phyloP scores from a whole-genome alignment of 2,888 invertebrate species.

The Phaonia tiefii region DNA sequence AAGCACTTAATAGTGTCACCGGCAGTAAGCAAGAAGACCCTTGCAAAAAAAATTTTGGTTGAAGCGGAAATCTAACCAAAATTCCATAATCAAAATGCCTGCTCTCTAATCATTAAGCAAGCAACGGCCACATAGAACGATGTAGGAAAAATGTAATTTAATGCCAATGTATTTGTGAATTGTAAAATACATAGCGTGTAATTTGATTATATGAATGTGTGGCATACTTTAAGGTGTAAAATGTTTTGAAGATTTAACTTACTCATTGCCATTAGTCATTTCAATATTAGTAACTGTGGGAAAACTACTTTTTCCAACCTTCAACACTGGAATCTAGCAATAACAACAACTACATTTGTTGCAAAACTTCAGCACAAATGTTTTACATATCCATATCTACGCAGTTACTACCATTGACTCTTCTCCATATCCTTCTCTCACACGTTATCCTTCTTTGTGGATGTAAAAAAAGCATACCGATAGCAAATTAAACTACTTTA shows the following conservation, averaged over 20 bases:
- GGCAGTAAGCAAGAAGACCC: too few relatives aligned
- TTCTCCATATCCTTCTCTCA: background rate
- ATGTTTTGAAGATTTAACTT: background rate
- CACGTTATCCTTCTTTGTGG: background rate
- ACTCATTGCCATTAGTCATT: background rate
- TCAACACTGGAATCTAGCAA: constrained; percentile 20
- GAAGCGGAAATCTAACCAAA: too few relatives aligned
- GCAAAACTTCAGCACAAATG: constrained; percentile 50
- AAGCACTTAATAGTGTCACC: too few relatives aligned
- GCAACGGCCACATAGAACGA: too few relatives aligned
- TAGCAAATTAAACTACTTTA: constrained; percentile 26
- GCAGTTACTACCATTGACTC: constrained; percentile 39
- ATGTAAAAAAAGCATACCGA: background rate
- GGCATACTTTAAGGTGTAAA: constrained; percentile 10
- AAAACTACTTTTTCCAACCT: constrained; percentile 21
- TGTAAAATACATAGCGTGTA: too few relatives aligned
- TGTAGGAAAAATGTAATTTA: too few relatives aligned
- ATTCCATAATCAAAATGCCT: too few relatives aligned
- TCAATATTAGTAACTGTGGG: too few relatives aligned
- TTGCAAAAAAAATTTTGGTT: too few relatives aligned
- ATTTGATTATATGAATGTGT: too few relatives aligned
- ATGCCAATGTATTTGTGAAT: too few relatives aligned
- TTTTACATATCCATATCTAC: background rate
- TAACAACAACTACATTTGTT: background rate
- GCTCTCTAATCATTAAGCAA: too few relatives aligned